These are phyloP conservation scores for Polymixis lichenea DNA, from an alignment of 2,888 invertebrate species.

Conservation along the genomic window DNA sequence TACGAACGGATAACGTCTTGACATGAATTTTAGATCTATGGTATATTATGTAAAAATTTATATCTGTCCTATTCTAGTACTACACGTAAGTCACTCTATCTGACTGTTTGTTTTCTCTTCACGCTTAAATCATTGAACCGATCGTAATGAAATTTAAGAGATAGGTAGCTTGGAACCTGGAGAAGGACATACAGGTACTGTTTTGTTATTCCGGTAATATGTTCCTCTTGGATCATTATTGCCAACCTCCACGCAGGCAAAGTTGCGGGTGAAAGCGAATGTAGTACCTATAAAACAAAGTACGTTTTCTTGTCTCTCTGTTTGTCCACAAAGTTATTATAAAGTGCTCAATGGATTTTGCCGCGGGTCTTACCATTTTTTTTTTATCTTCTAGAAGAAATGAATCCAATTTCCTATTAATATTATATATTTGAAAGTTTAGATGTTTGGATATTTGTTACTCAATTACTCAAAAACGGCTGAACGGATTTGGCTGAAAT, in stretches of 20 bases:
- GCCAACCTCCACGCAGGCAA: not conserved
- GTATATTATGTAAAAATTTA: conserved; percentile 20
- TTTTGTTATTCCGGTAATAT: not conserved
- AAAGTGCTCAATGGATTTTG: not conserved
- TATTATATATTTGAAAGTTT: too few species aligned
- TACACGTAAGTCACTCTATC: not conserved
- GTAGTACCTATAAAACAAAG: not conserved
- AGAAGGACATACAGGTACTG: not conserved
- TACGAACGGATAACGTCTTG: conserved; percentile 64
- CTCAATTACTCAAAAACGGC: too few species aligned
- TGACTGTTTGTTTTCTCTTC: not conserved
- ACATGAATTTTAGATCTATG: conserved; percentile 76
- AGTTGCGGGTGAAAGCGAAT: not conserved
- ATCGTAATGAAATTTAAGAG: not conserved
- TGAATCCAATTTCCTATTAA: too few species aligned
- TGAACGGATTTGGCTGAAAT: too few species aligned
- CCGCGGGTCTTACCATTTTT: not conserved
- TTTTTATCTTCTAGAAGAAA: not conserved
- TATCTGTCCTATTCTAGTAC: not conserved
- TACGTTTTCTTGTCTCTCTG: not conserved
- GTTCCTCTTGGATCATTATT: not conserved
- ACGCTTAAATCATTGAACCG: not conserved
- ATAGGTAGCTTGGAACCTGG: not conserved
- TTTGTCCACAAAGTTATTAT: not conserved
- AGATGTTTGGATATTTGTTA: too few species aligned